Evolutionary conservation across 2,113 vertebrate species (phyloP).

Genomic region (Neolamprologus brichardi): DNA sequence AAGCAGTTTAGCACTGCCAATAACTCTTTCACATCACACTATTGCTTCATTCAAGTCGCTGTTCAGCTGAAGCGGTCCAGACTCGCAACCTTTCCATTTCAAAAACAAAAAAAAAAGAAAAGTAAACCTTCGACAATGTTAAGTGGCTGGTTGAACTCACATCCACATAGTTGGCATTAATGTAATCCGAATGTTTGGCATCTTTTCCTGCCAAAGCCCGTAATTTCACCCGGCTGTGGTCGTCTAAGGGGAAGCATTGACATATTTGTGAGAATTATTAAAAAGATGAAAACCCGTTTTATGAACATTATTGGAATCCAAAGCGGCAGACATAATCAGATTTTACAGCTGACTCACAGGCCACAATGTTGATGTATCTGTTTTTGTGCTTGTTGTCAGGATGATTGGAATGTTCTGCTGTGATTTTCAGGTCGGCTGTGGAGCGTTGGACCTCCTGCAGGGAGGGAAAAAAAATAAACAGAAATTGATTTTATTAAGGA

Average conservation of each 20-base stretch:
- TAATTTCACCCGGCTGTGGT: constrained; percentile 97
- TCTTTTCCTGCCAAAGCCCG: constrained; percentile 94
- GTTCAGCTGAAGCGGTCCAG: background rate
- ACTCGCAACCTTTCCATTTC: background rate
- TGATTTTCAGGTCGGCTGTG: constrained; percentile 94
- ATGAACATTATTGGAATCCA: constrained; percentile 13
- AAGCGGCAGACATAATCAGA: constrained; percentile 1
- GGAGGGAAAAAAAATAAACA: background rate
- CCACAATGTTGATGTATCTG: constrained; percentile 99
- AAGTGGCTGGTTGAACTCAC: constrained; percentile 76
- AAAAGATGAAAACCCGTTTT: constrained; percentile 12
- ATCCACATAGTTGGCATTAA: constrained; percentile 98
- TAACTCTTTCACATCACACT: background rate
- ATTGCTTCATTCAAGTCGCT: background rate
- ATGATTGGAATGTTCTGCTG: constrained; percentile 97
- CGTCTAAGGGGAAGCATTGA: constrained; percentile 73
- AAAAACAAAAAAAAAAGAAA: background rate
- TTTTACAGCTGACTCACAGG: constrained; percentile 83
- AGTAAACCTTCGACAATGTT: background rate
- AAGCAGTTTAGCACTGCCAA: background rate
- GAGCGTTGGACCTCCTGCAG: constrained; percentile 92
- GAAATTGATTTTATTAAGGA: constrained; percentile 7
- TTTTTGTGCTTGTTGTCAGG: constrained; percentile 99
- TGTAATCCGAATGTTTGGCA: constrained; percentile 98
- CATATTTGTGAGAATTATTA: constrained; percentile 17